A percentile compares a stretch with the other conserved stretches of the same genome.
Evolutionary conservation across 2,113 vertebrate species (phyloP).

Genomic region (Ellobius talpinus): DNA sequence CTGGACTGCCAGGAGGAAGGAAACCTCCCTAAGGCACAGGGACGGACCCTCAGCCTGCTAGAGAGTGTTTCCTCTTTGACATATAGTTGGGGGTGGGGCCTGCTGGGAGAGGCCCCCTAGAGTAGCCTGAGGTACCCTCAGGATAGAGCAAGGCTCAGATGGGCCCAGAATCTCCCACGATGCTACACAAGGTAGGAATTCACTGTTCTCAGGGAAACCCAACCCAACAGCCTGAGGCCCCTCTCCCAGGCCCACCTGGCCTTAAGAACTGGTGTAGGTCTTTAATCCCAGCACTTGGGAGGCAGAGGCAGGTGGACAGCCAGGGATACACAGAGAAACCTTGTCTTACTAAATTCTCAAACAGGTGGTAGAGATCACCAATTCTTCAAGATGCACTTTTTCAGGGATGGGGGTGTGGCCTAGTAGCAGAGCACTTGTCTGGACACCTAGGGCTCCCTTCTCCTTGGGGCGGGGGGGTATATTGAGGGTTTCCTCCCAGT

Average conservation of each 20-base stretch:
- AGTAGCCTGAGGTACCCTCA: no score
- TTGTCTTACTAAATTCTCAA: not conserved
- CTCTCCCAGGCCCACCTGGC: not conserved
- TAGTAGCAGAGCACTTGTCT: no score
- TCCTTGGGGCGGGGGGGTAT: not conserved
- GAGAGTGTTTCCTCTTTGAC: not conserved
- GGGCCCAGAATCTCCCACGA: not conserved
- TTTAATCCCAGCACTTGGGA: not conserved
- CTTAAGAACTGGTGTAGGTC: not conserved
- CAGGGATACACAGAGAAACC: not conserved
- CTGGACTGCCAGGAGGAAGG: not conserved
- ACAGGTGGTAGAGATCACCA: not conserved
- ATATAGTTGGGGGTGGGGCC: no score
- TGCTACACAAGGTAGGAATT: not conserved
- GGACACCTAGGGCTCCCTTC: not conserved
- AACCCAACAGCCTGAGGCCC: rapidly evolving
- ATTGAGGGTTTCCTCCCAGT: not conserved
- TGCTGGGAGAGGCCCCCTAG: not conserved
- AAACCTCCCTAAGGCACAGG: not conserved
- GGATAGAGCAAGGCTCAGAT: not conserved
- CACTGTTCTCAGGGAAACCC: not conserved
- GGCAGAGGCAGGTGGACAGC: not conserved
- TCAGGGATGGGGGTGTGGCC: not conserved
- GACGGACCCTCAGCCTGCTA: not conserved
- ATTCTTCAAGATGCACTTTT: not conserved